Evolutionary conservation across 2,113 vertebrate species (phyloP).

Genomic region (Sinocyclocheilus grahami): DNA sequence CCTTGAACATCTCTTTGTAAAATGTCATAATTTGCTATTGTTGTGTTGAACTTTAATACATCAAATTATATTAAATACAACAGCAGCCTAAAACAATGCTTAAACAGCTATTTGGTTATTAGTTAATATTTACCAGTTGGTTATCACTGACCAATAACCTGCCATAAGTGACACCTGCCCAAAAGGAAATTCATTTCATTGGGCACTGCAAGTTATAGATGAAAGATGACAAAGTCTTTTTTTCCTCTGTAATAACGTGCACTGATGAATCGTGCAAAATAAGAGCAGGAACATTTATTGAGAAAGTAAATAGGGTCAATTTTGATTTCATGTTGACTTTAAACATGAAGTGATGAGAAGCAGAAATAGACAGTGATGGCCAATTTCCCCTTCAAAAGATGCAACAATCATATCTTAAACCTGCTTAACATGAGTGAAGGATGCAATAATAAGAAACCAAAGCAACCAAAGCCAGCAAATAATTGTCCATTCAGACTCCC

Average conservation of each 20-base stretch:
- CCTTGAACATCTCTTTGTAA: background rate
- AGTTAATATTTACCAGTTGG: background rate
- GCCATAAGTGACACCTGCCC: background rate
- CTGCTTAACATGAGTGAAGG: conserved; percentile 2
- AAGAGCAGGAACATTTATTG: background rate
- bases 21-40: background rate
- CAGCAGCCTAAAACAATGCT: background rate
- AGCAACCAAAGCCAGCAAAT: conserved; percentile 30
- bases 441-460: conserved; percentile 10
- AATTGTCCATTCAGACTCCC: conserved; percentile 54
- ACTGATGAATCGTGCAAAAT: background rate
- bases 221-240: background rate
- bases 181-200: background rate
- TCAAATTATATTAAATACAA: background rate
- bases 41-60: background rate
- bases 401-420: background rate
- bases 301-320: background rate
- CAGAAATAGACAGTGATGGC: conserved; percentile 2
- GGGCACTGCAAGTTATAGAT: background rate
- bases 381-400: conserved; percentile 26
- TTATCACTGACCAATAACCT: background rate
- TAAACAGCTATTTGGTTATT: background rate
- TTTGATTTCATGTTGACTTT: background rate
- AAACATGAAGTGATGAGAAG: conserved; percentile 6
- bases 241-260: background rate